A percentile compares a stretch with the other conserved stretches of the same genome.
These are phyloP conservation scores for Sebastes glaucus DNA, from an alignment of 2,797 vertebrate species.

Conservation along the genomic window DNA sequence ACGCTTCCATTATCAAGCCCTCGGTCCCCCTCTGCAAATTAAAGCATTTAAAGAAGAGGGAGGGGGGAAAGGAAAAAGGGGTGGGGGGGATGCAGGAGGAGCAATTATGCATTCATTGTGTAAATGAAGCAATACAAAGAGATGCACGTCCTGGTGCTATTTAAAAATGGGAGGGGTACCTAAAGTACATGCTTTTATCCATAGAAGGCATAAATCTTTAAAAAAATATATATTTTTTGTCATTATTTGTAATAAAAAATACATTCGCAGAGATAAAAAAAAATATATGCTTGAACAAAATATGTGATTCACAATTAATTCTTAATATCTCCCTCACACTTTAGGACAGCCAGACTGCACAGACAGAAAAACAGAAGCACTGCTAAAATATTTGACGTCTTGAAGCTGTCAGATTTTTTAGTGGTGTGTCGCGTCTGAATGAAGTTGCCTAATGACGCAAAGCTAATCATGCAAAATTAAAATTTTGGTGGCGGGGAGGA, in stretches of 20 bases:
- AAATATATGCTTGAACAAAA: slow-evolving; percentile 55
- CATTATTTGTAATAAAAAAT: slow-evolving; percentile 57
- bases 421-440: slow-evolving; percentile 88
- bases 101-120: slow-evolving; percentile 91
- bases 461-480: slow-evolving; percentile 99
- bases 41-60: slow-evolving; percentile 86
- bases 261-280: slow-evolving; percentile 62
- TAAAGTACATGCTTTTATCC: slow-evolving; percentile 61
- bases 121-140: slow-evolving; percentile 94
- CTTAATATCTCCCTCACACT: slow-evolving; percentile 22
- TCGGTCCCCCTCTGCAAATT: slow-evolving; percentile 96
- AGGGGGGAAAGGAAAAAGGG: slow-evolving; percentile 29
- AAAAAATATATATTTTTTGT: slow-evolving; percentile 51
- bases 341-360: slow-evolving; percentile 27
- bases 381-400: slow-evolving; percentile 91
- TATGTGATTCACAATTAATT: slow-evolving; percentile 56
- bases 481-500: slow-evolving; percentile 87
- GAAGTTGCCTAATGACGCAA: slow-evolving; percentile 98
- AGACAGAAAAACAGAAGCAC: slow-evolving; percentile 66
- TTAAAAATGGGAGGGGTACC: slow-evolving; percentile 69
- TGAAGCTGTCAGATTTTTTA: slow-evolving; percentile 90
- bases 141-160: slow-evolving; percentile 75
- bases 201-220: slow-evolving; percentile 71
- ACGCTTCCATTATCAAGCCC: slow-evolving; percentile 94
- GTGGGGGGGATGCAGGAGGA: slow-evolving; percentile 81